phyloP scores from a whole-genome alignment of 1,140 invertebrate genomes.

The Drosophila watanabei region DNA sequence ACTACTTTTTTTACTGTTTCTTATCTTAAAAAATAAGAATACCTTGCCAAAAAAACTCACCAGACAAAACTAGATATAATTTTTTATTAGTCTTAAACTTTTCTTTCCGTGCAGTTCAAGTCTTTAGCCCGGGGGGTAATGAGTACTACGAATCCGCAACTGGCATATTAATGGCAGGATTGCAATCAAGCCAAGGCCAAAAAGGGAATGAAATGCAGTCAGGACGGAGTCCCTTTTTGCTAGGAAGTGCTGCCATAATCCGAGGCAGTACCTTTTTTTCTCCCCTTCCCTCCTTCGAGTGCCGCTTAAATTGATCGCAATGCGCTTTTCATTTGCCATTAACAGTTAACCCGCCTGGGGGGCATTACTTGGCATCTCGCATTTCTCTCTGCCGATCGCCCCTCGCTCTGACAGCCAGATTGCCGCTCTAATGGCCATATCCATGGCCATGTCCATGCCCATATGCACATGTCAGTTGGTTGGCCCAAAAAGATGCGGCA shows the following conservation, averaged over 20 bases:
- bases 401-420: conserved; percentile 33
- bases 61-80: too few species aligned
- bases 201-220: conserved; percentile 35
- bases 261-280: not conserved
- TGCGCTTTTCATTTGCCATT: conserved; percentile 64
- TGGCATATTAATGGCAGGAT: conserved; percentile 76
- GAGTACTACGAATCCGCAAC: conserved; percentile 19
- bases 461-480: conserved; percentile 66
- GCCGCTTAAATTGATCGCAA: conserved; percentile 44
- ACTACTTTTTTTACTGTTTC: not conserved
- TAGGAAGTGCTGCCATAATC: conserved; percentile 20
- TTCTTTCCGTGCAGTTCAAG: conserved; percentile 4
- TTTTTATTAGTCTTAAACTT: not conserved
- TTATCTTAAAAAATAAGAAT: too few species aligned
- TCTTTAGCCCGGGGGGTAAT: not conserved
- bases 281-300: not conserved
- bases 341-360: conserved; percentile 53
- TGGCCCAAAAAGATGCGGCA: conserved; percentile 65
- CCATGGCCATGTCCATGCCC: conserved; percentile 52
- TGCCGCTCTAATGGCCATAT: conserved; percentile 68
- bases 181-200: conserved; percentile 56
- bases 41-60: too few species aligned
- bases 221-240: conserved; percentile 31
- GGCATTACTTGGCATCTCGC: conserved; percentile 54
- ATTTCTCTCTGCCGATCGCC: conserved; percentile 12